Conservation (phyloP, 2,888 invertebrate species). For the Heliconius charithonia region DNA sequence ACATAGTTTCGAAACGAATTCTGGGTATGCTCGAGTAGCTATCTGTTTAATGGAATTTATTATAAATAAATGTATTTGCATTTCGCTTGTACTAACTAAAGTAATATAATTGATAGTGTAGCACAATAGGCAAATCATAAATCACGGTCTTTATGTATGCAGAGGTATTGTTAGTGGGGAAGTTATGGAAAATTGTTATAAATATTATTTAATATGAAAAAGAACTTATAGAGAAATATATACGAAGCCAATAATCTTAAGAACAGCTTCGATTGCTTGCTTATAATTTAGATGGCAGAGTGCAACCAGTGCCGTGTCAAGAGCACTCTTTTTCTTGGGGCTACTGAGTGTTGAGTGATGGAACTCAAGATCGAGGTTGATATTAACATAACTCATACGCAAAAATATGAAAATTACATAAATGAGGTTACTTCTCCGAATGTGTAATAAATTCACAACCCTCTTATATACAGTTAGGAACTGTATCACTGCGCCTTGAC, state of each 20-base stretch:
- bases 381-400: too few species aligned
- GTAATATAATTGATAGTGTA: not conserved
- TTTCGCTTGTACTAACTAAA: not conserved
- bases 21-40: slow-evolving; percentile 18
- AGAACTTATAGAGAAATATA: not conserved
- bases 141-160: not conserved
- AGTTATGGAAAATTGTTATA: not conserved
- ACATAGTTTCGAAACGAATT: slow-evolving; percentile 24
- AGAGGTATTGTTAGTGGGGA: not conserved
- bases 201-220: not conserved
- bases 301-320: too few species aligned
- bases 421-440: too few species aligned
- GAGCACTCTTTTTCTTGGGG: too few species aligned
- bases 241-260: not conserved
- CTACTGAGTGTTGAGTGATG: not conserved
- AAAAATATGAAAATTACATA: too few species aligned
- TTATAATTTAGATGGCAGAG: too few species aligned
- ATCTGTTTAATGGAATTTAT: slow-evolving; percentile 18
- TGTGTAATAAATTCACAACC: too few species aligned
- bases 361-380: too few species aligned
- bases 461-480: too few species aligned
- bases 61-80: slow-evolving; percentile 12
- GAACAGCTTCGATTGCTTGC: not conserved
- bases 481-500: too few species aligned
- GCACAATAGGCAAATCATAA: not conserved